phyloP scores from a whole-genome alignment of 2,888 invertebrate species.

The Scrobipalpa atriplicella region DNA sequence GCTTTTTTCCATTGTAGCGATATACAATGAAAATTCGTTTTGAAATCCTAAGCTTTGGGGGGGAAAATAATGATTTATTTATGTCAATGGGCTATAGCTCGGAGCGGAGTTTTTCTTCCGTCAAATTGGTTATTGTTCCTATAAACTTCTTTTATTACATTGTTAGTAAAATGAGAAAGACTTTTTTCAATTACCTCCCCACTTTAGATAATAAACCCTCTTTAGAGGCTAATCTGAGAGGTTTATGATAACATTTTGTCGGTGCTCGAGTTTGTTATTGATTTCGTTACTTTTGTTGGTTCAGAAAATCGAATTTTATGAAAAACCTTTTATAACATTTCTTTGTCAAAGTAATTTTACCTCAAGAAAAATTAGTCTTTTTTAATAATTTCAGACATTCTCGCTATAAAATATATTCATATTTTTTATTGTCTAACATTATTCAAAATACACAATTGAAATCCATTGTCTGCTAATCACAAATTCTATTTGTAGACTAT shows the following conservation, averaged over 20 bases:
- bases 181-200: constrained; percentile 65
- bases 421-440: too few species aligned
- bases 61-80: constrained; percentile 79
- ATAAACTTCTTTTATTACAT: constrained; percentile 79
- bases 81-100: constrained; percentile 76
- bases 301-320: neutral
- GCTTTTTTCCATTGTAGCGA: constrained; percentile 78
- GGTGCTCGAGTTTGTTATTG: constrained; percentile 19
- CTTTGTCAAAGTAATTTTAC: too few species aligned
- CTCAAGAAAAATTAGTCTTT: neutral
- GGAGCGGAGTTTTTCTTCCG: constrained; percentile 66
- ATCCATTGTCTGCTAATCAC: too few species aligned
- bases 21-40: constrained; percentile 78
- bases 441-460: too few species aligned
- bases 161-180: constrained; percentile 77
- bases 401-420: too few species aligned
- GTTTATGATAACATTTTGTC: constrained; percentile 54
- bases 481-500: too few species aligned
- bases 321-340: too few species aligned
- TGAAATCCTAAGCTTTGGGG: constrained; percentile 39
- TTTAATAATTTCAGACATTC: neutral
- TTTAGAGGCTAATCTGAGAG: constrained; percentile 63
- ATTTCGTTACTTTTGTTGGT: constrained; percentile 28
- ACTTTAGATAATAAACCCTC: constrained; percentile 63
- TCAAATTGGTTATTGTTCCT: constrained; percentile 80